Percentiles rank a stretch among this genome's conserved stretches.
Evolutionary conservation across 2,888 invertebrate species (phyloP).

Genomic region (Brachylomia viminalis): DNA sequence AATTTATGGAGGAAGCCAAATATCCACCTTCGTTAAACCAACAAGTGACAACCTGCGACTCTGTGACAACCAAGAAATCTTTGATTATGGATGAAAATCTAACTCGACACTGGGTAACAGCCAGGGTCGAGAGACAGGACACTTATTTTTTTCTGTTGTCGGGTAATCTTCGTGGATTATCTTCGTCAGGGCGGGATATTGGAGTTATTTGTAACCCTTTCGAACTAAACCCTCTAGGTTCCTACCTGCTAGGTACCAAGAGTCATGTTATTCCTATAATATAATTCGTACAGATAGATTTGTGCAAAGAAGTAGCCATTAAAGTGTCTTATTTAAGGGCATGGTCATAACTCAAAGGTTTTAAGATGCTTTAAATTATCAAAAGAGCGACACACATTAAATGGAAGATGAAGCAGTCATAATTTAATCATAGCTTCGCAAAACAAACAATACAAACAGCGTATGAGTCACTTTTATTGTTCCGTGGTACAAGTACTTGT

Average conservation of each 20-base stretch:
- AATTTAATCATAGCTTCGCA: slow-evolving; percentile 22
- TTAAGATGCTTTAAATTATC: background rate
- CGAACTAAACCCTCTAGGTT: background rate
- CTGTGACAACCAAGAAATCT: background rate
- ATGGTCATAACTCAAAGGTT: background rate
- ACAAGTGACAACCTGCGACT: background rate
- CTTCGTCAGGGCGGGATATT: background rate
- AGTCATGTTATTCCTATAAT: background rate
- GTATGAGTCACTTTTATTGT: too few relatives aligned
- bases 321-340: background rate
- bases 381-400: background rate
- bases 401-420: slow-evolving; percentile 7
- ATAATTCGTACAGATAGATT: background rate
- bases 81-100: background rate
- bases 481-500: too few relatives aligned
- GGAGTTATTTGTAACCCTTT: background rate
- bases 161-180: background rate
- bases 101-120: background rate
- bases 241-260: background rate
- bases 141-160: background rate
- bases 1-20: too few relatives aligned
- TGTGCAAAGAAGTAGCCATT: background rate
- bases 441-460: slow-evolving; percentile 22
- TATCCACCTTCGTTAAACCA: background rate
- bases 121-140: background rate